A percentile compares a stretch with the other conserved stretches of the same genome.
These are phyloP conservation scores for Tribolium freemani DNA, from an alignment of 2,888 invertebrate genomes.

Conservation along the genomic window DNA sequence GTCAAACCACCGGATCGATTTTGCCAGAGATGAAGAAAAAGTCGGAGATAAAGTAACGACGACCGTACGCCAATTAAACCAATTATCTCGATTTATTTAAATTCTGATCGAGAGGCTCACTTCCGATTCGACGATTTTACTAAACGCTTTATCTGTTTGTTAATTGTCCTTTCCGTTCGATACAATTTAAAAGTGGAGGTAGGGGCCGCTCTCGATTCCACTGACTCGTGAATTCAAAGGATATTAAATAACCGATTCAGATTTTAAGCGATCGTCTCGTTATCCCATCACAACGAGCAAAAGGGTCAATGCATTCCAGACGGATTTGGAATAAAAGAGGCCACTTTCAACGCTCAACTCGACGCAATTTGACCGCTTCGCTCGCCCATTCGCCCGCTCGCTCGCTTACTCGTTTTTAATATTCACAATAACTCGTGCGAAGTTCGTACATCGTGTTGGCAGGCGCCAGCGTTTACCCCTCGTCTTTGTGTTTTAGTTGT, in stretches of 20 bases:
- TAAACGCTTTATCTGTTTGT: constrained; percentile 50
- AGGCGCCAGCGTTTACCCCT: too few species aligned
- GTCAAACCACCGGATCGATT: constrained; percentile 59
- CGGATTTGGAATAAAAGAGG: constrained; percentile 5
- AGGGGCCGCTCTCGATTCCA: constrained; percentile 6
- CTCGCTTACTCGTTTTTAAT: too few species aligned
- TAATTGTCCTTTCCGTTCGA: constrained; percentile 42
- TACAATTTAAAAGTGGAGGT: constrained; percentile 32
- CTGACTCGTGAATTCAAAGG: constrained; percentile 17
- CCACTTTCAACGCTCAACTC: neutral
- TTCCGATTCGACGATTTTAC: constrained; percentile 50
- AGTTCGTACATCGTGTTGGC: too few species aligned
- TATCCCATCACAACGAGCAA: constrained; percentile 21
- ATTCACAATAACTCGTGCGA: too few species aligned
- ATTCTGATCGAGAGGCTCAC: constrained; percentile 51
- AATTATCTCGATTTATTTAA: constrained; percentile 55
- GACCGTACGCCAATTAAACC: constrained; percentile 51
- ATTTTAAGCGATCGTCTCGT: constrained; percentile 28
- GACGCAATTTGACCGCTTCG: neutral
- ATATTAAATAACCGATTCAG: constrained; percentile 37
- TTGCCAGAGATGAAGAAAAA: constrained; percentile 45
- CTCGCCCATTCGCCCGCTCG: too few species aligned
- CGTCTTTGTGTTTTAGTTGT: too few species aligned
- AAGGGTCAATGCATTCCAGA: constrained; percentile 14
- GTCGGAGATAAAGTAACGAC: constrained; percentile 44